Evolutionary conservation across 2,113 vertebrate genomes (phyloP).

Genomic region (Danio rerio): GRCz12tu NC_133179.1:5010501-5011000

Average conservation of each 20-base stretch:
- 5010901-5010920: conserved; percentile 96
- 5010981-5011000: neutral
- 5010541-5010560: neutral
- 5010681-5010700: too few relatives aligned
- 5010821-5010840: neutral
- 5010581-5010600: neutral
- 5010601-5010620: too few relatives aligned
- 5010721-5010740: neutral
- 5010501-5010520: too few relatives aligned
- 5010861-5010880: conserved; percentile 79
- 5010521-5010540: too few relatives aligned
- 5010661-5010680: neutral
- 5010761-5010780: neutral
- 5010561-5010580: too few relatives aligned
- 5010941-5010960: conserved; percentile 94
- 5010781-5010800: neutral
- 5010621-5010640: neutral
- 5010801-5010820: neutral
- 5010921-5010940: conserved; percentile 97
- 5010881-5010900: conserved; percentile 98
- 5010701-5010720: too few relatives aligned
- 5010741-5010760: neutral
- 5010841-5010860: neutral
- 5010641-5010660: neutral
- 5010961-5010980: conserved; percentile 92